Base-by-base conservation (phyloP, 2,113 vertebrate genomes). In the Silurus meridionalis region DNA sequence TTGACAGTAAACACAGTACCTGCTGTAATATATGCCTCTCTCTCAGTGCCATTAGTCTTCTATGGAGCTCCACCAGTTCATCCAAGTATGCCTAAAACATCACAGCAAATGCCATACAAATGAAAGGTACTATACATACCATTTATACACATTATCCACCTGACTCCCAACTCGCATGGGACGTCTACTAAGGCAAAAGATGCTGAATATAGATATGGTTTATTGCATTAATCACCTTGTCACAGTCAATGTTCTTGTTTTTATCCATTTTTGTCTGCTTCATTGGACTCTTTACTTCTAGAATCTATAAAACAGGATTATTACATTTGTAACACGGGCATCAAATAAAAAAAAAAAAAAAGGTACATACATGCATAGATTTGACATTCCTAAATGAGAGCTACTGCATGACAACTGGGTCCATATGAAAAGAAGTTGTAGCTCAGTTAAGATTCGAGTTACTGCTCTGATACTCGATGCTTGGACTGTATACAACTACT, bases 41-140 rank as follows among this genome's bases (percentile, higher is more conserved):
- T 92, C 98, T 95, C 88, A 99, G 90, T 11, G 97, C 96, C 97
- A 99, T 99, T 93, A 99, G 94, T 93, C 98, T 95, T 94, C 97
- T 97, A 94, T 99, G 98, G 78, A 99, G 97, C 83, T 98, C 97
- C 92, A 99, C 98, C 92, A 99, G 93, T 91, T 99, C 98, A 85
- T 98, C 97, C 77, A 99, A 95, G 93, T 99, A 99, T 0, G 96
- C 96, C 98, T 99, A 92, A 94, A 90, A 88, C n/a, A 86, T 85
- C 63, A 89, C 48, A 87, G 52, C 53, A 83, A 66, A 85, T 86
- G 50, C 60, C 11, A 48, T 57, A 63, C 19, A 82, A 63, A 11
- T 61, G 23, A 28, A 5, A 21, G 15, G n/a, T 6, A 14, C 14
- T 52, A 37, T 69, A 17, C 14, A 83, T 37, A 77, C 19, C 28